Base-by-base conservation (phyloP, 2,797 vertebrate genomes). In the Clarias platycephalus region DNA sequence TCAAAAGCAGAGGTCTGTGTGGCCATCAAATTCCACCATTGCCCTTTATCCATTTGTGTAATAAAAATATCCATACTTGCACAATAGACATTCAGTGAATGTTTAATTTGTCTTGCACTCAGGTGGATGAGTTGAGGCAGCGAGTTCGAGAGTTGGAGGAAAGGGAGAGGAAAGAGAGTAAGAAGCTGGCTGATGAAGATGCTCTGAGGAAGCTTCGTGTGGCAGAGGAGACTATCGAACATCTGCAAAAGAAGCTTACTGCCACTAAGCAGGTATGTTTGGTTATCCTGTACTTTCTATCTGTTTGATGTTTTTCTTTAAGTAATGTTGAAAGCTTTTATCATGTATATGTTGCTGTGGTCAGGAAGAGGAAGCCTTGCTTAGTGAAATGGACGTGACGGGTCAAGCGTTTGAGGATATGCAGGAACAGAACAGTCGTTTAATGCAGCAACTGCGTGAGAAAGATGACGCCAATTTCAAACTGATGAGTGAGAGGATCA, bases 401-500 rank as follows among this genome's bases (percentile, higher is more conserved):
- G 97, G 97, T 34, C 97, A 98, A 91, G 97, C 97, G 37, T 98
- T 98, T 28, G 97, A 98, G 86, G 97, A 98, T 92, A 98, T 98
- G 97, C 97, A 98, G 92, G 97, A 98, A 90, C 97, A 98, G 91
- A 98, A 98, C 67, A 97, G 96, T 90, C 93, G 97, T 0, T 93
- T 98, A 64, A 90, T 97, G 88, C 97, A 97, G 92, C 97, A 98
- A 92, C 85, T 98, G 20, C 90, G 97, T 2, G 97, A 98, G 89
- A 98, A 98, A 90, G 97, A 98, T 0, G 97, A 98, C 0, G 97
- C 97, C 91, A 98, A 98, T 91, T 98, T 98, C 88, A 98, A 98
- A 90, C 93, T 98, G 70, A 98, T 98, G 97, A 97, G 96, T 0
- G 97, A 98, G 93, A 90, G 97, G 20, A 98, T 98, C 90, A 98